Evolutionary conservation across 2,797 vertebrate genomes (phyloP).

Genomic region (Betta splendens): DNA sequence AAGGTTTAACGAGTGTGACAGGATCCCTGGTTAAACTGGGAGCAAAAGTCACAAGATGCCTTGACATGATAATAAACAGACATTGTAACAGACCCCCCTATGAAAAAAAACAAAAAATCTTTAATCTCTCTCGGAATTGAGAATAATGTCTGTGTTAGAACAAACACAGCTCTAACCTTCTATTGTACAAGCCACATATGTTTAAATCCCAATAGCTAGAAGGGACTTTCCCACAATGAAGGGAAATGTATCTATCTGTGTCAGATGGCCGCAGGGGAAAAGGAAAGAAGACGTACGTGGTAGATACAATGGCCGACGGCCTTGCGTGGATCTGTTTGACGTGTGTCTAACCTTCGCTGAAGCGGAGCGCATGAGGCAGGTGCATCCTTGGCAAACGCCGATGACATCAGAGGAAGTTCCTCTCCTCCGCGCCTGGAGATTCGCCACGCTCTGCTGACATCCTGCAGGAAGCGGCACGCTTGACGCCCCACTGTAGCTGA

Average conservation of each 20-base stretch:
- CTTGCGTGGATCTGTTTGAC: slow-evolving; percentile 32
- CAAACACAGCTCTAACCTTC: slow-evolving; percentile 9
- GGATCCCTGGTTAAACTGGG: no score
- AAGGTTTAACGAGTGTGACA: no score
- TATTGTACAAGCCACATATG: slow-evolving; percentile 5
- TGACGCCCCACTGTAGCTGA: slow-evolving; percentile 22
- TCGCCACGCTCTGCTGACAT: slow-evolving; percentile 43
- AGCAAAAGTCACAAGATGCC: no score
- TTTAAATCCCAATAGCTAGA: slow-evolving; percentile 19
- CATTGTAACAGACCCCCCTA: no score
- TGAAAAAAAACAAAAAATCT: no score
- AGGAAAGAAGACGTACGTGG: slow-evolving; percentile 40
- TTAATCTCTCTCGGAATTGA: no score
- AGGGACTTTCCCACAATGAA: slow-evolving; percentile 11
- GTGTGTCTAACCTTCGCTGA: slow-evolving; percentile 60
- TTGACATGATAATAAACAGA: no score
- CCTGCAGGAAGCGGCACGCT: slow-evolving; percentile 64
- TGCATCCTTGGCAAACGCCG: slow-evolving; percentile 71
- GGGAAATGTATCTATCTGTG: slow-evolving; percentile 26
- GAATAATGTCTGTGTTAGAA: no score
- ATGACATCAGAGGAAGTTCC: slow-evolving; percentile 76
- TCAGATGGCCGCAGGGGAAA: slow-evolving; percentile 58
- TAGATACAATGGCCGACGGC: slow-evolving; percentile 47
- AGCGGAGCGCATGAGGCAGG: slow-evolving; percentile 60
- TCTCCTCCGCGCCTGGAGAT: slow-evolving; percentile 51